These are phyloP conservation scores for Enteromius radiatus DNA, from an alignment of 2,797 vertebrate genomes.

Conservation along the genomic window DNA sequence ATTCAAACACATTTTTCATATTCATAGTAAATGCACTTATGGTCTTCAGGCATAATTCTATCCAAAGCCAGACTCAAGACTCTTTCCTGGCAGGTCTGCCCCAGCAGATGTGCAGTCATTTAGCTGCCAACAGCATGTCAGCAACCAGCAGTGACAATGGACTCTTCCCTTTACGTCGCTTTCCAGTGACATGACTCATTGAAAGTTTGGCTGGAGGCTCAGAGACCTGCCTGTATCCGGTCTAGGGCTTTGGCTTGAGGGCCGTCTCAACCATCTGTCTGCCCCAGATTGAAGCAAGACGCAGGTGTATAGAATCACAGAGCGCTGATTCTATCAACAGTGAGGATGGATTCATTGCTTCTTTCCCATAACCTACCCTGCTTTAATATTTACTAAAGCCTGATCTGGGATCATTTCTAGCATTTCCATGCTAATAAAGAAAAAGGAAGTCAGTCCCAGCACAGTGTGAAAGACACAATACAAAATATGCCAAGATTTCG, in stretches of 20 bases:
- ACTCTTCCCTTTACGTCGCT: slow-evolving; percentile 22
- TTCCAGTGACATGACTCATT: slow-evolving; percentile 8
- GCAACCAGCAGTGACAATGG: slow-evolving; percentile 15
- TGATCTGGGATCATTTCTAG: slow-evolving; percentile 4
- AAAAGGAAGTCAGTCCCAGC: slow-evolving; percentile 4
- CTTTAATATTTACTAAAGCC: not conserved
- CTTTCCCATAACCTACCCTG: slow-evolving; percentile 22
- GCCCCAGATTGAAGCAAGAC: not conserved
- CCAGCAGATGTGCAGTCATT: slow-evolving; percentile 64
- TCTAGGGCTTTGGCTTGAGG: slow-evolving; percentile 17
- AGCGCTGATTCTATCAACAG: slow-evolving; percentile 8
- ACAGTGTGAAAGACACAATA: slow-evolving; percentile 18
- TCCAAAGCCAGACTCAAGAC: slow-evolving; percentile 46
- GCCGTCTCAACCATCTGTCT: slow-evolving; percentile 3
- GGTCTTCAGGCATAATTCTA: slow-evolving; percentile 12
- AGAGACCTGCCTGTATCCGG: slow-evolving; percentile 33
- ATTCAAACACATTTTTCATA: not conserved
- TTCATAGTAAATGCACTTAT: slow-evolving; percentile 23
- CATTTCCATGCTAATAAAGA: not conserved
- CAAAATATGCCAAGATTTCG: slow-evolving; percentile 61
- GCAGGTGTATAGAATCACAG: slow-evolving; percentile 28
- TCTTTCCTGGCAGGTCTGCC: slow-evolving; percentile 62
- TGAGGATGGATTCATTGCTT: slow-evolving; percentile 11
- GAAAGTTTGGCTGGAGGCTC: slow-evolving; percentile 22
- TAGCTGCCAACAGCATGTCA: slow-evolving; percentile 26